Conservation (phyloP, 2,888 invertebrate genomes). For the Chromoteleia sp. region DNA sequence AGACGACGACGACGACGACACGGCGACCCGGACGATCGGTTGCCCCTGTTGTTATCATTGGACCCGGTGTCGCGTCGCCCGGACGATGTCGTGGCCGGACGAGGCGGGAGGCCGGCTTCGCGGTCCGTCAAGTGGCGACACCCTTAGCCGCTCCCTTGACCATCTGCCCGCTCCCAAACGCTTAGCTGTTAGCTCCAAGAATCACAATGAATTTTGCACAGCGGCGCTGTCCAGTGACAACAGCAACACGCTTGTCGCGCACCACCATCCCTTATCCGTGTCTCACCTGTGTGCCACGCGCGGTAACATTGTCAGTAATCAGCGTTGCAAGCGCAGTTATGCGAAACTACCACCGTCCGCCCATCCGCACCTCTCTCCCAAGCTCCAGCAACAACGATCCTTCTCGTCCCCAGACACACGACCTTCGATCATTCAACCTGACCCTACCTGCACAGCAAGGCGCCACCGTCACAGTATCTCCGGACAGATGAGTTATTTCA, state of each 20-base stretch:
- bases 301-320: conserved; percentile 60
- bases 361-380: conserved; percentile 73
- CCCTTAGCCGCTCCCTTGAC: conserved; percentile 46
- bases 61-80: conserved; percentile 28
- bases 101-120: conserved; percentile 16
- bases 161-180: conserved; percentile 48
- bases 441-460: conserved; percentile 87
- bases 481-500: conserved; percentile 97
- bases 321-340: conserved; percentile 62
- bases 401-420: conserved; percentile 83
- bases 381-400: conserved; percentile 82
- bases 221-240: conserved; percentile 37
- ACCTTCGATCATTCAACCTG: conserved; percentile 84
- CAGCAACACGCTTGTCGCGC: conserved; percentile 47
- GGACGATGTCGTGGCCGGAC: conserved; percentile 66
- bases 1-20: conserved; percentile 26
- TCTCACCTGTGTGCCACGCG: conserved; percentile 60
- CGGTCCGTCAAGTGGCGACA: conserved; percentile 21
- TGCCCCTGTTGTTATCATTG: neutral
- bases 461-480: conserved; percentile 98
- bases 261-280: conserved; percentile 42
- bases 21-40: conserved; percentile 12
- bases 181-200: conserved; percentile 59
- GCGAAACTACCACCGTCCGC: conserved; percentile 53
- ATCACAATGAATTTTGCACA: conserved; percentile 50